Base-by-base conservation (phyloP, 1,140 invertebrate genomes). In the Drosophila athabasca region DNA sequence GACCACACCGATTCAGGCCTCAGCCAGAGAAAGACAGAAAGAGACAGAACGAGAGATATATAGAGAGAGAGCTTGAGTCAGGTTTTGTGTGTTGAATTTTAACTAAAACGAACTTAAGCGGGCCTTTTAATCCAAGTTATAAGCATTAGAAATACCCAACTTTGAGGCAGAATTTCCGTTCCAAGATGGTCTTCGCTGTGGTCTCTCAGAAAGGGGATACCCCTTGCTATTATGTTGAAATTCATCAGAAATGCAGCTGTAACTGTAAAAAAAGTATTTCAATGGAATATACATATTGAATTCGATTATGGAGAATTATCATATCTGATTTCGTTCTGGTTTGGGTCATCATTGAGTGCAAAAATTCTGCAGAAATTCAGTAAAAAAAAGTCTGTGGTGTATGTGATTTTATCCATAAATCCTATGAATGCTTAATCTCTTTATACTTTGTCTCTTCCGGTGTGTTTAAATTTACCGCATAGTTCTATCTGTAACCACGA, bases 1-100 rank as follows among this genome's bases (percentile, higher is more conserved):
- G 71, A 75, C 71, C 71, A 75, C 71, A 74, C 71, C 53, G 70
- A 74, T 71, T 53, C 67, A 57, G 70, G 71, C 51, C 46, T 75
- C 24, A 41, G 24, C 39, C 26, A 45, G 45, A 49, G 41, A 52
- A 9, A 24, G 26, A 11, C 3, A 44, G 17, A 26, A 24, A 7
- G n/a, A 19, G 26, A 19, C 17, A 19, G 17, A 19, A 19, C 17
- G 44, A 45, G 26, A 49, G 11, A 41, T 59, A 52, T 52, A 24
- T 13, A 19, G 17, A 51, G 24, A 39, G 26, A 43, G 59, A 26
- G 64, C 59, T 73, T 65, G 45, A 66, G 70, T 66, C 61, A 46
- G 71, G 60, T 65, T 58, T 65, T 74, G 61, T 74, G 70, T 64
- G 39, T 64, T 73, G 70, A 64, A 73, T 73, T 73, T 73, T 73